phyloP scores from a whole-genome alignment of 2,888 invertebrate species.

The Parnassius apollo region DNA sequence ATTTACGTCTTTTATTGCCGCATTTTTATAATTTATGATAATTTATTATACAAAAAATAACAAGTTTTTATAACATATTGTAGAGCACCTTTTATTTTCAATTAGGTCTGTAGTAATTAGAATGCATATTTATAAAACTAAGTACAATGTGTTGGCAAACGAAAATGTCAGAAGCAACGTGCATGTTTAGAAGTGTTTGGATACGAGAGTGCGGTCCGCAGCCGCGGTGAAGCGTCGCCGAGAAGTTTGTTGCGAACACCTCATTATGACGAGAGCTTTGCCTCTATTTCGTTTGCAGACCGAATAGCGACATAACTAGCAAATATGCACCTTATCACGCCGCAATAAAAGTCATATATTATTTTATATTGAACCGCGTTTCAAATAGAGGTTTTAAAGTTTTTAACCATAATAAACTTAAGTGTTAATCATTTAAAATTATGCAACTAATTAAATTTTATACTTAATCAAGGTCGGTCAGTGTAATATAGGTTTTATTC shows the following conservation, averaged over 20 bases:
- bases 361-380: too few relatives aligned
- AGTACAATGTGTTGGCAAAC: background rate
- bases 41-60: too few relatives aligned
- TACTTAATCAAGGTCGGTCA: background rate
- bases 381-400: constrained; percentile 2
- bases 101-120: background rate
- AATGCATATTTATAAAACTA: background rate
- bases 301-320: background rate
- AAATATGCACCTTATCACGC: constrained; percentile 7
- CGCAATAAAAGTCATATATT: background rate
- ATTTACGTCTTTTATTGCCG: too few relatives aligned
- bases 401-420: constrained; percentile 8
- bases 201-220: constrained; percentile 17
- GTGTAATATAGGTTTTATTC: background rate
- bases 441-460: background rate
- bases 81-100: background rate
- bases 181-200: constrained; percentile 23
- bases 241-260: constrained; percentile 16
- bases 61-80: too few relatives aligned
- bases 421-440: background rate
- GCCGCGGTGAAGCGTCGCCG: constrained; percentile 6
- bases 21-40: too few relatives aligned
- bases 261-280: constrained; percentile 19
- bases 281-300: constrained; percentile 5
- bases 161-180: constrained; percentile 6